Evolutionary conservation across 2,888 invertebrate genomes (phyloP).

Genomic region (Plagodis dolabraria): DNA sequence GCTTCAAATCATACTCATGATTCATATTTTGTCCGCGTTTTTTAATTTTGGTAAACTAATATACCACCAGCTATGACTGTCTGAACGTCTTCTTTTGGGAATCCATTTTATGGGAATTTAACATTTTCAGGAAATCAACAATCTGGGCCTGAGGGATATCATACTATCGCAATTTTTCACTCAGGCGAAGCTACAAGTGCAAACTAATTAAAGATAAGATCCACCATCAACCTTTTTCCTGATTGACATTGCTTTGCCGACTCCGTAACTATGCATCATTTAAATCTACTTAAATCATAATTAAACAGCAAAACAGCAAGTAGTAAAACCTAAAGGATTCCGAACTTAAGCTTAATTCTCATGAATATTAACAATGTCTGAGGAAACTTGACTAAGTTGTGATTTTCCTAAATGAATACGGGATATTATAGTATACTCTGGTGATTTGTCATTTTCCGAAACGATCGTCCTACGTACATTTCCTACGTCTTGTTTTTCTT

Average conservation of each 20-base stretch:
- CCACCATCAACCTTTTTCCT: neutral
- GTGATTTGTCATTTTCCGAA: neutral
- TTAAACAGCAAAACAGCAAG: no score
- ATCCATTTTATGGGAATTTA: no score
- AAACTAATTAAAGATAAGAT: conserved; percentile 1
- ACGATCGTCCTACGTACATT: neutral
- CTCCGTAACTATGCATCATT: conserved; percentile 12
- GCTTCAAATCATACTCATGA: no score
- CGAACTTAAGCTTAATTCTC: conserved; percentile 15
- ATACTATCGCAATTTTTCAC: no score
- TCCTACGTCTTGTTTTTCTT: neutral
- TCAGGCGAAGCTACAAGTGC: neutral
- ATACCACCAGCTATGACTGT: no score
- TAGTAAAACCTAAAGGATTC: conserved; percentile 11
- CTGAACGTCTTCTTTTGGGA: no score
- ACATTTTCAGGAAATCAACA: no score
- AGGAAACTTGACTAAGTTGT: conserved; percentile 12
- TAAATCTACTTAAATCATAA: no score
- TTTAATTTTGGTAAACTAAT: no score
- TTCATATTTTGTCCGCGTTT: no score
- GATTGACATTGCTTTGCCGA: conserved; percentile 7
- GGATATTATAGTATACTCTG: neutral
- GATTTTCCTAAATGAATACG: conserved; percentile 11
- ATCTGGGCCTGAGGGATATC: no score
- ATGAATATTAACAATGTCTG: conserved; percentile 26